Percentiles rank a stretch among this genome's conserved stretches.
Conservation (phyloP, 1,140 invertebrate species). For the Lepidurus packardi region DNA sequence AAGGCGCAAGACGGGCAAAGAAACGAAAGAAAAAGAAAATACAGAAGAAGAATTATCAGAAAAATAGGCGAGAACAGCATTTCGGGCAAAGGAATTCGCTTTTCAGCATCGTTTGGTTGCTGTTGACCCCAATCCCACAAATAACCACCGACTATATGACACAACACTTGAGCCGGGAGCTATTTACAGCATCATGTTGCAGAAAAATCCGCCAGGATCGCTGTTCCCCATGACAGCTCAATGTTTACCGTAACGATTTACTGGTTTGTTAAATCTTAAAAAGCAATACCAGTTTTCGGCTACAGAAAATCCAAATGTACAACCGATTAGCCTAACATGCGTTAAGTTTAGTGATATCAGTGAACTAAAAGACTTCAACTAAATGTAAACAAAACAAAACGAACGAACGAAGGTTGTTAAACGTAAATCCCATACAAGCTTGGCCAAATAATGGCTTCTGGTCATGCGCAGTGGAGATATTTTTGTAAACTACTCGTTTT, state of each 20-base stretch:
- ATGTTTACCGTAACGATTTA: neutral
- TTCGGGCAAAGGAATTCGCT: neutral
- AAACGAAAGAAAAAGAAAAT: neutral
- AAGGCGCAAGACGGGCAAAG: neutral
- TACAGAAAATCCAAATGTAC: neutral
- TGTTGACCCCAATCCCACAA: neutral
- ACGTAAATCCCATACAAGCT: neutral
- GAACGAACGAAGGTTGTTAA: neutral
- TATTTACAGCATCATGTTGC: no score
- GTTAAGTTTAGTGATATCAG: neutral
- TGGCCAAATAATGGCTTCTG: neutral
- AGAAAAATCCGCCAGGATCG: no score
- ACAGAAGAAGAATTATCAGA: neutral
- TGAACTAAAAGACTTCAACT: neutral
- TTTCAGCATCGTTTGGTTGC: neutral
- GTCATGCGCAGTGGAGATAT: slow-evolving; percentile 11
- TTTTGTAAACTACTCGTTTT: slow-evolving; percentile 24
- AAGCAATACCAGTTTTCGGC: neutral
- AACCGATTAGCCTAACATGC: neutral
- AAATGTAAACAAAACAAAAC: neutral
- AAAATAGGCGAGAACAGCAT: neutral
- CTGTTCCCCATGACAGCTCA: no score
- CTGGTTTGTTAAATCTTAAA: neutral
- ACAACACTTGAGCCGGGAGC: neutral
- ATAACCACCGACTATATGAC: neutral